Evolutionary conservation across 2,888 invertebrate species (phyloP), one percentile per base, ranked within the genome.

Genomic region (Ophioninae sp.): DNA sequence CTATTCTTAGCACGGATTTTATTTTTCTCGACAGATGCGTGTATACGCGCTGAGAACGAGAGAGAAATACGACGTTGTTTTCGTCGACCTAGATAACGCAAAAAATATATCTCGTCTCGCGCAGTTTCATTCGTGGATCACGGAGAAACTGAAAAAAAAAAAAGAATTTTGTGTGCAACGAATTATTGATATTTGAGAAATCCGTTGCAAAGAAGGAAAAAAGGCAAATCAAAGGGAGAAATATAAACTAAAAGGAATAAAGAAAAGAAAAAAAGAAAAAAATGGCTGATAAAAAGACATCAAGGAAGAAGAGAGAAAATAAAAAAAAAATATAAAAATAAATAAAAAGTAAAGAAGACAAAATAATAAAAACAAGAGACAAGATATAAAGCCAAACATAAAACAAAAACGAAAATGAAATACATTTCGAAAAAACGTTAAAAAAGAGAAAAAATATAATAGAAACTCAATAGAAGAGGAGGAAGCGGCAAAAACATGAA

Each of bases 1-100:
- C 56, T 75, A 75, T 75, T 75, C 75, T 65, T 65, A 67, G 75
- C 56, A 6, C 21, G 30, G 20, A 17, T 65, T 75, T 65, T 75
- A 65, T 65, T 56, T 65, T 56, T 7, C 64, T 21, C 37, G 13
- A 8, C 39, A 10, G 39, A 57, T 56, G 30, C 21, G 30, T n/a
- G 37, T 56, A 13, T 64, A 13, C 37, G 30, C 30, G 39, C n/a
- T n/a, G 50, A 20, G 21, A 65, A 50, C 44, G 44, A 41, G 73
- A 50, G 6, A 23, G 44, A 64, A 62, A 62, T 62, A 73, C 73
- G 44, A 74, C 23, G 64, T 75, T 75, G 74, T 65, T 65, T 64
- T 75, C 37, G 74, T 64, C 56, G 74, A 75, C 74, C 74, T 37
- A 75, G 7, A 75, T 73, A 17, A 50, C 20, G 56, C 20, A 30